Base-by-base conservation (phyloP, 2,888 invertebrate genomes). In the Tholera decimalis region DNA sequence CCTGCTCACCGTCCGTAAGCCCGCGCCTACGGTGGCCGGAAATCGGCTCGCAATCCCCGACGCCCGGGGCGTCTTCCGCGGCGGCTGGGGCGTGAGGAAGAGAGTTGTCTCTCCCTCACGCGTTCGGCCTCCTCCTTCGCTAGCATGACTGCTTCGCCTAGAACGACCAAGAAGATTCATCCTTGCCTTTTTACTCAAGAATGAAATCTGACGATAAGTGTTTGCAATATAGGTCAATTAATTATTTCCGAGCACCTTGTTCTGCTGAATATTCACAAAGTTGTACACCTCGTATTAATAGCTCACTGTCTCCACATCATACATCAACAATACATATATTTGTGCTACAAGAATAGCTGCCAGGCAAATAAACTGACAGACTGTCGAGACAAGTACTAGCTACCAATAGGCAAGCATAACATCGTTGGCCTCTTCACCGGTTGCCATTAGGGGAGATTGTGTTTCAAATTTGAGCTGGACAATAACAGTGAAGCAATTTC, bases 241-340 rank as follows among this genome's bases (percentile, higher is more conserved):
- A 56, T 49, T 24, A 28, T 15, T 11, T 41, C 51, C 4, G 26
- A 24, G 20, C 24, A 13, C n/a, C 5, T 9, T 11, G 20, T 13
- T 30, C n/a, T n/a, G 8, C 11, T 44, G 37, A 50, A 60, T 44
- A 44, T 50, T 70, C 49, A 67, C 20, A 24, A 8, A 69, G 28
- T 24, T 20, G 15, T 30, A 28, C 9, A 57, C 33, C 22, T 1
- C 5, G 18, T 15, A 20, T 26, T 49, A 18, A 18, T 66, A 69
- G 35, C 11, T 7, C 1, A 9, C 35, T 49, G n/a, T 8, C 11
- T 22, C 11, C 26, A 24, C 33, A n/a, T 30, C 1, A 30, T n/a
- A n/a, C n/a, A n/a, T n/a, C 13, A 5, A 22, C n/a, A 8, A 5
- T 68, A 24, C 22, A 46, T 9, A 24, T n/a, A 46, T n/a, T 46